These are phyloP conservation scores for Cryptocephalus primarius DNA, from an alignment of 2,888 invertebrate genomes.

Conservation along the genomic window DNA sequence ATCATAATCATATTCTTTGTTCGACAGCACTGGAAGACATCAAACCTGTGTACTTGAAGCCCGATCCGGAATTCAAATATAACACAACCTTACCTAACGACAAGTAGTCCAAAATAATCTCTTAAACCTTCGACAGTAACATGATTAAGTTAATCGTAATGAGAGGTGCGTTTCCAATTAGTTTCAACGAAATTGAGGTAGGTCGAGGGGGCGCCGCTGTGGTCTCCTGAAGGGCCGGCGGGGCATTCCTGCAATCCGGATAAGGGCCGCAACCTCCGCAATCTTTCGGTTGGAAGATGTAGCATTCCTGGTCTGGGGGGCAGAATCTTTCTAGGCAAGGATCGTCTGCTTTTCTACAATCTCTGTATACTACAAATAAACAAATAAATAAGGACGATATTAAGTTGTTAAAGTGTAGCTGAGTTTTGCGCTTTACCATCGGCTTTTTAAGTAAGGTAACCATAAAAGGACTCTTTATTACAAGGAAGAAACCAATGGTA, in stretches of 20 bases:
- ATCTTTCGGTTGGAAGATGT: constrained; percentile 20
- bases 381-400: constrained; percentile 1
- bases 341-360: constrained; percentile 20
- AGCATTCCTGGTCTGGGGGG: constrained; percentile 26
- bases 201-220: constrained; percentile 3
- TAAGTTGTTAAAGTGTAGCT: neutral
- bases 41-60: constrained; percentile 10
- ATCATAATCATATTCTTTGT: neutral
- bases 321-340: constrained; percentile 25
- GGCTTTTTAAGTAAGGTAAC: no score
- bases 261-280: constrained; percentile 22
- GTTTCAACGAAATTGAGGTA: constrained; percentile 1
- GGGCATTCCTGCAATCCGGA: constrained; percentile 9
- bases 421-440: no score
- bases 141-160: no score
- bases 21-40: constrained; percentile 13
- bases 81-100: no score
- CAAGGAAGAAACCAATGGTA: no score
- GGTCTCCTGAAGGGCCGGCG: constrained; percentile 4
- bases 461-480: no score
- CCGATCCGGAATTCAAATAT: neutral
- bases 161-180: no score
- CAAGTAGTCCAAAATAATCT: no score
- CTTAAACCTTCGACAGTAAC: no score
- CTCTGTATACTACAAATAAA: constrained; percentile 22